Percentiles rank a stretch among this genome's conserved stretches.
Evolutionary conservation across 2,888 invertebrate species (phyloP).

Genomic region (Sinohyriopsis cumingii): DNA sequence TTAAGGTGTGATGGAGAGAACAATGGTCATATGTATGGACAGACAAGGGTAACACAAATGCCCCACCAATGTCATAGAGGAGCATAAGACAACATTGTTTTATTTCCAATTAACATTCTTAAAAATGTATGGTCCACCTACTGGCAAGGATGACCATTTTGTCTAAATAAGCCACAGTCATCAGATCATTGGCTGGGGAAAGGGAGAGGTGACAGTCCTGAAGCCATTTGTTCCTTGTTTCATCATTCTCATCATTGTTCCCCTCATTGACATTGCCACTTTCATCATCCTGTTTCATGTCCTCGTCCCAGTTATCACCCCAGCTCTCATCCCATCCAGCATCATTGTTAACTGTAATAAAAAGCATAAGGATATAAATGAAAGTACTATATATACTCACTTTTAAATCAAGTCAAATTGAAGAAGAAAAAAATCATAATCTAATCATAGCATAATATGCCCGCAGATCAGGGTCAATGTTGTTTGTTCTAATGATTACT

Average conservation of each 20-base stretch:
- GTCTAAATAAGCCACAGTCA: conserved; percentile 80
- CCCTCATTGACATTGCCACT: conserved; percentile 23
- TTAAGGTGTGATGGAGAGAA: no score
- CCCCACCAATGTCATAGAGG: no score
- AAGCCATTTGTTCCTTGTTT: conserved; percentile 76
- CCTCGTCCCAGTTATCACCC: conserved; percentile 60
- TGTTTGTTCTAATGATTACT: no score
- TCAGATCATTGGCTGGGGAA: conserved; percentile 81
- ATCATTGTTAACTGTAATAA: conserved; percentile 1
- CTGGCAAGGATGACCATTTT: conserved; percentile 78
- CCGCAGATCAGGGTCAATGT: not conserved
- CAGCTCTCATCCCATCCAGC: conserved; percentile 66
- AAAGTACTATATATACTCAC: no score
- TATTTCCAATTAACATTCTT: no score
- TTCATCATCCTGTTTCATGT: conserved; percentile 33
- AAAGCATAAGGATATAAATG: not conserved
- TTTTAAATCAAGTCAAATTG: not conserved
- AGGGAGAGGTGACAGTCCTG: conserved; percentile 80
- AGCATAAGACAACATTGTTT: no score
- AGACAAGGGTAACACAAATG: no score
- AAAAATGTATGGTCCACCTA: conserved; percentile 29
- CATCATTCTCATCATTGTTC: conserved; percentile 27
- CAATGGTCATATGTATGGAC: no score
- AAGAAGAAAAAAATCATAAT: not conserved
- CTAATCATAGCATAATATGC: not conserved